Evolutionary conservation across 2,113 vertebrate species (phyloP).

Genomic region (Oncorhynchus mykiss): DNA sequence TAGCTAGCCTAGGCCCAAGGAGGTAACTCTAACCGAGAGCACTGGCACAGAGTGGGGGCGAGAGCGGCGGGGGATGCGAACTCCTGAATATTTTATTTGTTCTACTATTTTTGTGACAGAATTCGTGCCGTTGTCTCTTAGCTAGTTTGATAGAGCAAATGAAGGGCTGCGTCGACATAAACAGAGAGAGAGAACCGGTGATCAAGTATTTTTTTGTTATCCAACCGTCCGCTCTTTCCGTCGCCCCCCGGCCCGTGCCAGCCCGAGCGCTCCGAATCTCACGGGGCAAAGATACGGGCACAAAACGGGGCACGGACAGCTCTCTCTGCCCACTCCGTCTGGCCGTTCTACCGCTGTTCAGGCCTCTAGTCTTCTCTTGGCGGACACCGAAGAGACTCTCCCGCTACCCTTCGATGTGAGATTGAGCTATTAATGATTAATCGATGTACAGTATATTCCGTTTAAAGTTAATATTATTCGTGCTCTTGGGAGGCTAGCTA

Average conservation of each 20-base stretch:
- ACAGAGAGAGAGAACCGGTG: constrained; percentile 15
- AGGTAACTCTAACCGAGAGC: constrained; percentile 52
- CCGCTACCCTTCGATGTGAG: constrained; percentile 54
- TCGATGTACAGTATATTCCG: constrained; percentile 17
- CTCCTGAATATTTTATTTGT: constrained; percentile 55
- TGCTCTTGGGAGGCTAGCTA: constrained; percentile 35
- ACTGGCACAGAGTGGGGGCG: constrained; percentile 48
- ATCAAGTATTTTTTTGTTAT: constrained; percentile 3
- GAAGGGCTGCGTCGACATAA: background rate
- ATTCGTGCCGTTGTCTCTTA: constrained; percentile 14
- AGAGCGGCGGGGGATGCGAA: constrained; percentile 31
- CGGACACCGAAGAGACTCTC: constrained; percentile 37
- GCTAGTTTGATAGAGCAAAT: background rate
- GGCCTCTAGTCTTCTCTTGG: background rate
- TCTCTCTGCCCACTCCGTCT: constrained; percentile 42
- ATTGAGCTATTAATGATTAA: constrained; percentile 31
- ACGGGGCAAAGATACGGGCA: constrained; percentile 72
- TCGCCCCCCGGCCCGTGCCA: constrained; percentile 65
- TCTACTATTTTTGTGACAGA: constrained; percentile 46
- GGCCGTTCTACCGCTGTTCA: constrained; percentile 19
- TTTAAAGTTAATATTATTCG: constrained; percentile 51
- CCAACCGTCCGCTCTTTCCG: constrained; percentile 19
- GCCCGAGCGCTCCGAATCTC: constrained; percentile 59
- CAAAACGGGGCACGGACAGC: constrained; percentile 64
- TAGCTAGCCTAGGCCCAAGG: constrained; percentile 37